Evolutionary conservation across 1,140 invertebrate genomes (phyloP).

Genomic region (Neoseiulus cucumeris): DNA sequence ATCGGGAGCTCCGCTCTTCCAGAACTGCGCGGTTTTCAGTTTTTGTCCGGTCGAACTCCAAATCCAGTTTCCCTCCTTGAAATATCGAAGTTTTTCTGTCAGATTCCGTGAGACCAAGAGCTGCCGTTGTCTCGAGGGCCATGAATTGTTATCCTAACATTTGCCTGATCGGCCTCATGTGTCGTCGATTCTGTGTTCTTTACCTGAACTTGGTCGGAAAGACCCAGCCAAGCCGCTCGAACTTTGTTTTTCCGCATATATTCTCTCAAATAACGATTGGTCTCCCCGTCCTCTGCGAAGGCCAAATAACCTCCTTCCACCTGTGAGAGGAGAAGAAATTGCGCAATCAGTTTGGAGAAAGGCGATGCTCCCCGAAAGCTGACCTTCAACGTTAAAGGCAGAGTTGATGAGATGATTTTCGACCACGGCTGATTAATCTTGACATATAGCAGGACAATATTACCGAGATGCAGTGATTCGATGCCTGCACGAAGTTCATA

Average conservation of each 20-base stretch:
- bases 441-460: too few relatives aligned
- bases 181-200: neutral
- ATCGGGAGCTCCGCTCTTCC: slow-evolving; percentile 1
- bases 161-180: too few relatives aligned
- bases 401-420: too few relatives aligned
- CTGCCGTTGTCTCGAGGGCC: too few relatives aligned
- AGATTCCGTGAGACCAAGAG: too few relatives aligned
- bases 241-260: slow-evolving; percentile 6
- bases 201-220: neutral
- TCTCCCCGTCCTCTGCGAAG: neutral
- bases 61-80: slow-evolving; percentile 4
- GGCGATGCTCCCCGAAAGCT: too few relatives aligned
- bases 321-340: neutral
- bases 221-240: neutral
- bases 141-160: too few relatives aligned
- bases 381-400: too few relatives aligned
- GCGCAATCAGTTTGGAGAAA: too few relatives aligned
- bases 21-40: slow-evolving; percentile 1
- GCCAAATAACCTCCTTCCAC: neutral
- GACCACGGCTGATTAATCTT: too few relatives aligned
- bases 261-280: neutral
- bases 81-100: neutral
- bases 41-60: neutral
- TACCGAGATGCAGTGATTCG: neutral
- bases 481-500: neutral